Conservation (phyloP, 2,797 vertebrate species). For the Anguilla obscura region DNA sequence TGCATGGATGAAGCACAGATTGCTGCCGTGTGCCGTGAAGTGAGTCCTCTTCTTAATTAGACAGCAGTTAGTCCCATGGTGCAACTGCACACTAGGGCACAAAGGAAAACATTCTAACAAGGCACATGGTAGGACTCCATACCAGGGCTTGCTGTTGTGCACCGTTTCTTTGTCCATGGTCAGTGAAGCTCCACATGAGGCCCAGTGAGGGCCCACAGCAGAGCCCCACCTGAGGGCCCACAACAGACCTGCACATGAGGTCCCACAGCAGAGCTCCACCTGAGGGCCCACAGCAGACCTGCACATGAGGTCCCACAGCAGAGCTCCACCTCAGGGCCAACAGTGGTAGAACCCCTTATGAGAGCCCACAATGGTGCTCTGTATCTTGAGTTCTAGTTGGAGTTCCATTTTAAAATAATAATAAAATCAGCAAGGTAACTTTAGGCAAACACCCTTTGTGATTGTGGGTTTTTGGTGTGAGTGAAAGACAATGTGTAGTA, state of each 20-base stretch:
- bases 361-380: not conserved
- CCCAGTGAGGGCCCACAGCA: not conserved
- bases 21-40: constrained; percentile 94
- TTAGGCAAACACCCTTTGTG: not conserved
- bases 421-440: not conserved
- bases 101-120: not conserved
- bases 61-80: not conserved
- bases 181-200: not conserved
- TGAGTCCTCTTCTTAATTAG: constrained; percentile 53
- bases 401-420: not conserved
- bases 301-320: not conserved
- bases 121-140: not conserved
- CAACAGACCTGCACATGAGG: not conserved
- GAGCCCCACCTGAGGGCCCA: not conserved
- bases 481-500: not conserved
- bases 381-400: not conserved
- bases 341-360: not conserved
- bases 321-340: not conserved
- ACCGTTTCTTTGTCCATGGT: not conserved
- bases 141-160: not conserved
- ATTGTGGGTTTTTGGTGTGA: not conserved
- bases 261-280: not conserved
- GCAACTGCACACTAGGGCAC: not conserved
- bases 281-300: constrained; percentile 4
- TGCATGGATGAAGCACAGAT: constrained; percentile 98